Base-by-base conservation (phyloP, 2,888 invertebrate genomes). In the Bombylius discolor region DNA sequence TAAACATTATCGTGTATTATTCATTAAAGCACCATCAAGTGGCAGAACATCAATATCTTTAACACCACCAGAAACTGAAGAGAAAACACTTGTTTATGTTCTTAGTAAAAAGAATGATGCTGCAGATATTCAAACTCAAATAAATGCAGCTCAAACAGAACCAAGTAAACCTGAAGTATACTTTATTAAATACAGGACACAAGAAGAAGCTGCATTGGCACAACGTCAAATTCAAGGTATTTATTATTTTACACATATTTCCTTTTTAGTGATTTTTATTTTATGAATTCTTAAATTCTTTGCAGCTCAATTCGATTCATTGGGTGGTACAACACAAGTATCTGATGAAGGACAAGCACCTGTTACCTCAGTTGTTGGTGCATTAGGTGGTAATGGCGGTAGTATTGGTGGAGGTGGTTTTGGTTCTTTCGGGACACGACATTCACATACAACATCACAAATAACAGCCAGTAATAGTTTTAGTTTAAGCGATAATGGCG, bases 331-430 rank as follows among this genome's bases (percentile, higher is more conserved):
- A 57, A 71, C 68, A 58, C 73, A 72, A 56, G 61, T 73, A 14
- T 67, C 70, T 52, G 71, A 72, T 58, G 72, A 73, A 60, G 72
- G 73, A 49, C 64, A 70, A 49, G 70, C 71, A 31, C 70, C 71
- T 7, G 68, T 73, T 13, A 68, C 69, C 47, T 73, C 72, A 4
- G 72, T 73, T 34, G 69, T 73, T 61, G 72, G 72, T 8, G 68
- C 73, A 4, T 58, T 72, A 48, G 70, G 68, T 23, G 39, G 39
- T 11, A 36, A 4, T 36, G 34, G 2, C 1, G 39, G 39, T 11
- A 11, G 6, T 8, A 4, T 42, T 42, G 39, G 39, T 11, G 39
- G 39, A 42, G 9, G 36, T 36, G 36, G 36, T 36, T 6, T 36
- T 36, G 36, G 36, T 36, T 23, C 23, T 23, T 36, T 42, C 3